Conservation (phyloP, 2,797 vertebrate species). For the Poecilia velifera region DNA sequence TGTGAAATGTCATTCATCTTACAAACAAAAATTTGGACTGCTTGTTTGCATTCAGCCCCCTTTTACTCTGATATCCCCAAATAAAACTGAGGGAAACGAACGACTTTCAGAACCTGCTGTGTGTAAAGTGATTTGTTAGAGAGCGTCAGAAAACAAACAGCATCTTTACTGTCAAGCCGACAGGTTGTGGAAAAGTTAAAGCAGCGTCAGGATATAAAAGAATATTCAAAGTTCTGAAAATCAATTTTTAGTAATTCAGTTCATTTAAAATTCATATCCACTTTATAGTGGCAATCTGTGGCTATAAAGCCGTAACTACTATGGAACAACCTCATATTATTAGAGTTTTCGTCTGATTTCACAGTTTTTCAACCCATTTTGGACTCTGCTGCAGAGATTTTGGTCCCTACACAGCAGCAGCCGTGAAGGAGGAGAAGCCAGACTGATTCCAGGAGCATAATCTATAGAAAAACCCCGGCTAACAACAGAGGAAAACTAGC, state of each 20-base stretch:
- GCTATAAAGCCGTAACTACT: not conserved
- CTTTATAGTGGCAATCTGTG: not conserved
- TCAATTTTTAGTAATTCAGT: not conserved
- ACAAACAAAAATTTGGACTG: not conserved
- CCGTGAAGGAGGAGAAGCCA: not conserved
- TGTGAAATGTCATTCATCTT: not conserved
- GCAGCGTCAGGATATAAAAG: not conserved
- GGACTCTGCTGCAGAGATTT: not conserved
- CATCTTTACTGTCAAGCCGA: not conserved
- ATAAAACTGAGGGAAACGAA: not conserved
- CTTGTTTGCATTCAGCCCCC: not conserved
- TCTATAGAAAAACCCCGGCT: not conserved
- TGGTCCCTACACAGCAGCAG: not conserved
- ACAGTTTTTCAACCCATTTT: not conserved
- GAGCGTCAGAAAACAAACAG: not conserved
- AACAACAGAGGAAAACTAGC: not conserved
- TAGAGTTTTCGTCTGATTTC: not conserved
- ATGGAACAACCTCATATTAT: not conserved
- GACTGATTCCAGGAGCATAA: not conserved
- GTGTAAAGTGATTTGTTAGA: not conserved
- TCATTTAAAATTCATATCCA: not conserved
- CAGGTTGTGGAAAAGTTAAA: not conserved
- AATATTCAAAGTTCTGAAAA: not conserved
- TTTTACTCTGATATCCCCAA: not conserved
- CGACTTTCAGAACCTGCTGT: not conserved